A percentile compares a stretch with the other conserved stretches of the same genome.
These are phyloP conservation scores for Luehdorfia chinensis DNA, from an alignment of 1,140 invertebrate species.

Conservation along the genomic window DNA sequence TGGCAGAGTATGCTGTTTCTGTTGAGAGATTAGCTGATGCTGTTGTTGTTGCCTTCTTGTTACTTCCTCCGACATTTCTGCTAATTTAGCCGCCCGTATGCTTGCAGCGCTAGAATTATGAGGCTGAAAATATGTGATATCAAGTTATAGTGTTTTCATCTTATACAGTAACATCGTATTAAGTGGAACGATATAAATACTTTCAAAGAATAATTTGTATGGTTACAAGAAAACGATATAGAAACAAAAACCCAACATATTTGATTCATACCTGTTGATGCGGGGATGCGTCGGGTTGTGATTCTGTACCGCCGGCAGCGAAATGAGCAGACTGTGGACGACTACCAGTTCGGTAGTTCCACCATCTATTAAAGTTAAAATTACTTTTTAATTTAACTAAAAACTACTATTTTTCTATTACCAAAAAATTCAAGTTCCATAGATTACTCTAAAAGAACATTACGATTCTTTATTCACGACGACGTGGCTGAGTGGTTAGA, in stretches of 20 bases:
- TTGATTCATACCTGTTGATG: slow-evolving; percentile 42
- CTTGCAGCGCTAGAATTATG: slow-evolving; percentile 40
- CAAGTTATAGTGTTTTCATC: too few species aligned
- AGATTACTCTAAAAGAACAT: too few species aligned
- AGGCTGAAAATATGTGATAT: too few species aligned
- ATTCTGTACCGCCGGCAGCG: slow-evolving; percentile 28
- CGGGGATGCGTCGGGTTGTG: slow-evolving; percentile 29
- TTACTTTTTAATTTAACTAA: slow-evolving; percentile 3
- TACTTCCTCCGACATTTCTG: slow-evolving; percentile 90
- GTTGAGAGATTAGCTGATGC: slow-evolving; percentile 32
- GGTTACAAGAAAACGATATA: too few species aligned
- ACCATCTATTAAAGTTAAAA: slow-evolving; percentile 59
- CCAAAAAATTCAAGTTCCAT: too few species aligned
- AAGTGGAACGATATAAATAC: too few species aligned
- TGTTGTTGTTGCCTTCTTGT: slow-evolving; percentile 81
- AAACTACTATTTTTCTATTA: too few species aligned
- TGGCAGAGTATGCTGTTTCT: slow-evolving; percentile 31
- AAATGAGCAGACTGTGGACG: slow-evolving; percentile 66
- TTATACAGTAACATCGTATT: too few species aligned
- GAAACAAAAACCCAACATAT: too few species aligned
- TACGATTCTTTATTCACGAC: too few species aligned
- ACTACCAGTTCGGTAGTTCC: slow-evolving; percentile 56
- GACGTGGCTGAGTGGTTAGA: too few species aligned
- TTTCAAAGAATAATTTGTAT: too few species aligned
- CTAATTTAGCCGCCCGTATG: slow-evolving; percentile 81